These are phyloP conservation scores for Mirounga angustirostris DNA, from an alignment of 2,113 vertebrate species.

Conservation along the genomic window DNA sequence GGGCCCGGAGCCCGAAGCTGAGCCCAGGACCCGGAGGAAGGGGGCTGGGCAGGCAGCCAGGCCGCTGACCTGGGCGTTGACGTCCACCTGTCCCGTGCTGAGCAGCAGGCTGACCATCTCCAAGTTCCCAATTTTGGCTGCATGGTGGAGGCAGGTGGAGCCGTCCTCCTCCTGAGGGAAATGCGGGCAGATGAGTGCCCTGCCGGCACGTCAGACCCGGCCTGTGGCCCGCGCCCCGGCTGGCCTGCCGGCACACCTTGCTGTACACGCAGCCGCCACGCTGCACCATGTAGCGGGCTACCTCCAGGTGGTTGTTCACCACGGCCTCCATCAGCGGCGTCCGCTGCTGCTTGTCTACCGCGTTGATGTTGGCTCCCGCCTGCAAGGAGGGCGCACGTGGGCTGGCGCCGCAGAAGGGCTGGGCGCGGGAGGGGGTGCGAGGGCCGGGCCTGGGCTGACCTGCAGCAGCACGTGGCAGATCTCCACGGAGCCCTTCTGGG, in stretches of 20 bases:
- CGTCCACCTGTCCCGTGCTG: constrained; percentile 94
- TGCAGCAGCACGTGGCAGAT: constrained; percentile 94
- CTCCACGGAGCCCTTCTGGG: constrained; percentile 93
- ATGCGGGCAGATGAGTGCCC: background rate
- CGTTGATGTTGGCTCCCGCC: constrained; percentile 95
- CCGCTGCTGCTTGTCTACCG: constrained; percentile 92
- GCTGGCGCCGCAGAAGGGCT: background rate
- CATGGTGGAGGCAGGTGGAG: constrained; percentile 95
- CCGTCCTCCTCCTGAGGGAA: constrained; percentile 92
- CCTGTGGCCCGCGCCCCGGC: fast-evolving
- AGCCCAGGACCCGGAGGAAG: background rate
- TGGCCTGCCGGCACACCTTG: constrained; percentile 78
- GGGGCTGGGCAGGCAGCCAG: background rate
- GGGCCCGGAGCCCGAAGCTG: fast-evolving
- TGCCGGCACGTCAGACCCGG: fast-evolving
- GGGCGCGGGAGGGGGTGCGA: background rate
- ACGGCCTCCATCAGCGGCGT: constrained; percentile 95
- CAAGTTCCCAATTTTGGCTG: constrained; percentile 94
- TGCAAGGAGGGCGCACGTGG: constrained; percentile 55
- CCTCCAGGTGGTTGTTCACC: constrained; percentile 92
- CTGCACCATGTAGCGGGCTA: constrained; percentile 92
- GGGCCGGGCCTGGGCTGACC: constrained; percentile 80
- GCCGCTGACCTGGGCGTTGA: constrained; percentile 92
- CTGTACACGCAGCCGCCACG: constrained; percentile 93
- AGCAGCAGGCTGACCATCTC: constrained; percentile 93